Percentiles rank a stretch among this genome's conserved stretches.
These are phyloP conservation scores for Calliopum simillimum DNA, from an alignment of 2,888 invertebrate species.

Conservation along the genomic window DNA sequence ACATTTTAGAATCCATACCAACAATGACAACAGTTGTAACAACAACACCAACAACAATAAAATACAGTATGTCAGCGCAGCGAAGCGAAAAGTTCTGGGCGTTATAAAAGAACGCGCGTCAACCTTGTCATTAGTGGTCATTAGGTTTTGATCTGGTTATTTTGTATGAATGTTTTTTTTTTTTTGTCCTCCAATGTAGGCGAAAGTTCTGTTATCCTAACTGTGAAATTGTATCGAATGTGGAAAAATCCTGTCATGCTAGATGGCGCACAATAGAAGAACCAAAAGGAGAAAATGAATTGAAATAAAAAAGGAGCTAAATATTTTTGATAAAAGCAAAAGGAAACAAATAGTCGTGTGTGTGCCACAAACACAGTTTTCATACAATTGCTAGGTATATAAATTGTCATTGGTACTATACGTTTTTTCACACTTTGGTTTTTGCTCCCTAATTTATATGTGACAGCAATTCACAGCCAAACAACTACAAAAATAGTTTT, in stretches of 20 bases:
- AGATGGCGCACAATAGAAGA: background rate
- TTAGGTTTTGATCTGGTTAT: constrained; percentile 38
- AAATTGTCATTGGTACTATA: background rate
- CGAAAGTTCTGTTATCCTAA: background rate
- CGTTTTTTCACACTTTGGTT: background rate
- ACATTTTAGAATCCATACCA: background rate
- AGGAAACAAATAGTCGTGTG: background rate
- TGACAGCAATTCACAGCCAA: no score
- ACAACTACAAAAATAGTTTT: no score
- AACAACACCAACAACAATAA: background rate
- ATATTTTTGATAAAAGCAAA: constrained; percentile 2
- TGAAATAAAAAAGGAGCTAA: background rate
- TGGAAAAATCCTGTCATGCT: constrained; percentile 3
- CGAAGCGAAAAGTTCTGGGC: constrained; percentile 32
- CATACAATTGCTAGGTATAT: background rate
- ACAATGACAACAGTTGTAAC: no score
- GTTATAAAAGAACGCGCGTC: constrained; percentile 24
- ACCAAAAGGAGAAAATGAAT: background rate
- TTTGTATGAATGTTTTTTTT: constrained; percentile 25
- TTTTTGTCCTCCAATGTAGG: constrained; percentile 14
- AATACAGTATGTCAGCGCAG: constrained; percentile 5
- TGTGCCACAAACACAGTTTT: constrained; percentile 33
- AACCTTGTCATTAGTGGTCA: constrained; percentile 38
- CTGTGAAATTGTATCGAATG: background rate
- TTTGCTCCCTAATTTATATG: no score